Percentiles rank a stretch among this genome's conserved stretches.
phyloP scores from a whole-genome alignment of 2,113 vertebrate genomes.

The Pao palembangensis region DNA sequence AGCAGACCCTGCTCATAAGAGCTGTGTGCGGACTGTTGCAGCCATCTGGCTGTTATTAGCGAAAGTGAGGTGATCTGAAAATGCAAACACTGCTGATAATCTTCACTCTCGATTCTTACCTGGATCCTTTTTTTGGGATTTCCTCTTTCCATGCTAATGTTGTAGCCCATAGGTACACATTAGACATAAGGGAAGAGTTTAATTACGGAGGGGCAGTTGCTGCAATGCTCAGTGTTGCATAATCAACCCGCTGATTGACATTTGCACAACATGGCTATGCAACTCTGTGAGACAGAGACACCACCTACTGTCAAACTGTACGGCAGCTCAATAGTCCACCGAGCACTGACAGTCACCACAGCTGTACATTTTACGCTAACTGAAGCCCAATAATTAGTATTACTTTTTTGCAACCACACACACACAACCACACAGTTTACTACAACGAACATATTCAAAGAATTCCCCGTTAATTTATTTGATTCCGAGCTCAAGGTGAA shows the following conservation, averaged over 20 bases:
- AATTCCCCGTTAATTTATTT: constrained; percentile 59
- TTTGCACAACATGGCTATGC: constrained; percentile 53
- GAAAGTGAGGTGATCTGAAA: constrained; percentile 45
- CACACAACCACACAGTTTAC: constrained; percentile 20
- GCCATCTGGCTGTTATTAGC: constrained; percentile 58
- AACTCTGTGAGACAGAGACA: constrained; percentile 57
- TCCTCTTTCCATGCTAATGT: neutral
- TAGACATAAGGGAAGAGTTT: neutral
- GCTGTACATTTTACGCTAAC: constrained; percentile 83
- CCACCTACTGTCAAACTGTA: constrained; percentile 82
- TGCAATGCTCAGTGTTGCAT: constrained; percentile 12
- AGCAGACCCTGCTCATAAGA: constrained; percentile 59
- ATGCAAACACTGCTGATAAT: constrained; percentile 12
- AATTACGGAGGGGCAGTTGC: neutral
- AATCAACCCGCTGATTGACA: constrained; percentile 56
- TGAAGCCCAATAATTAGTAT: constrained; percentile 88
- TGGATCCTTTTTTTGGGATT: too few relatives aligned
- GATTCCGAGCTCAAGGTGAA: constrained; percentile 57
- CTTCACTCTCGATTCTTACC: neutral
- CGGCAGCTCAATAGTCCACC: constrained; percentile 77
- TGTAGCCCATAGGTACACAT: neutral
- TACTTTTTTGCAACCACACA: constrained; percentile 61
- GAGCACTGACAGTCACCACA: constrained; percentile 80
- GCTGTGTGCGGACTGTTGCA: constrained; percentile 46
- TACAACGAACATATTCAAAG: constrained; percentile 53